Base-by-base conservation (phyloP, 92 coral and sea anemone genomes). In the Ricordea florida region DNA sequence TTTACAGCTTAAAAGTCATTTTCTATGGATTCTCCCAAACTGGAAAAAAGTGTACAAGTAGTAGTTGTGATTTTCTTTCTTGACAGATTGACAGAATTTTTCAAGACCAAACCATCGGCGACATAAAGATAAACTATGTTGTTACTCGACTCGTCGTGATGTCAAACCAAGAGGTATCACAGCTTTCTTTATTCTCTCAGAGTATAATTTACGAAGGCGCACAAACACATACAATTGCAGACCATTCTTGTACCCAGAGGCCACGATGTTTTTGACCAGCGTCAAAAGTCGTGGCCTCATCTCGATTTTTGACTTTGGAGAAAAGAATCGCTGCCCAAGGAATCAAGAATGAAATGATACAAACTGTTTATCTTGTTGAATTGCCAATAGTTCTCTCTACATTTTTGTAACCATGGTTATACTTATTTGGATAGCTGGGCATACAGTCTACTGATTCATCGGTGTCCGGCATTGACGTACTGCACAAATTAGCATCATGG, bases 101-200 rank as follows among this genome's bases (percentile, higher is more conserved):
- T 22, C 57, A 53, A 21, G 86, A 64, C 15, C 23, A 28, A 28
- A 63, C 86, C 8, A 65, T 63, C 35, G 90, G 90, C 40, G 63
- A 47, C 14, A 63, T 51, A 26, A 85, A 62, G 56, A 50, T 85
- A 55, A 79, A 64, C 22, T 85, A 69, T 21, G 78, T 85, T 1
- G 62, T 79, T 2, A 62, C 82, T 11, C 82, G 84, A 9, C 61
- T 85, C 31, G 55, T 85, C 16, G 33, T 62, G 10, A 45, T 85
- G 7, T 71, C 48, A 18, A 85, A 85, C 10, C 44, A 36, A 36
- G 86, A 85, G 90, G 90, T 85, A n/a, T n/a, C n/a, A n/a, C n/a
- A n/a, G n/a, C n/a, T n/a, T n/a, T n/a, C n/a, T n/a, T n/a, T n/a
- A n/a, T n/a, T n/a, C n/a, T n/a, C n/a, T n/a, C n/a, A n/a, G n/a